phyloP scores from a whole-genome alignment of 2,113 vertebrate species.

The Spea multiplicata region DNA sequence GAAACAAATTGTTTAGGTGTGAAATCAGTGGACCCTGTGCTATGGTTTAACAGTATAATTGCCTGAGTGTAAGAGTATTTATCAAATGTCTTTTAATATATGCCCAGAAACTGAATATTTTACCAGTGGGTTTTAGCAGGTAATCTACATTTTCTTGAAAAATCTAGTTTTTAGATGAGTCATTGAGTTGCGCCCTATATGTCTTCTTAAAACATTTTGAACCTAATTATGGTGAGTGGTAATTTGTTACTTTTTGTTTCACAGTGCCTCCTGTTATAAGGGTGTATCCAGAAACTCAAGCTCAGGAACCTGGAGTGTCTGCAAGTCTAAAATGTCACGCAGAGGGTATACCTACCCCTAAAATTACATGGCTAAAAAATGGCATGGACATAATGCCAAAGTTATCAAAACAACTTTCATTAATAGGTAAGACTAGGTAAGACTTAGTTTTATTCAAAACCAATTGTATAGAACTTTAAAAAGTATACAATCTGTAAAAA shows the following conservation, averaged over 20 bases:
- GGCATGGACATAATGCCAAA: conserved; percentile 82
- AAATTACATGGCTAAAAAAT: conserved; percentile 92
- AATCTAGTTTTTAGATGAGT: background rate
- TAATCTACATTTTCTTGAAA: too few relatives aligned
- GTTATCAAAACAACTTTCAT: conserved; percentile 82
- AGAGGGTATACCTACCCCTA: conserved; percentile 89
- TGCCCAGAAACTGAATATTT: too few relatives aligned
- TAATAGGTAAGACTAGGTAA: conserved; percentile 74
- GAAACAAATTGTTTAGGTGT: too few relatives aligned
- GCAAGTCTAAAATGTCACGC: conserved; percentile 88
- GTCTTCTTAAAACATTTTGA: background rate
- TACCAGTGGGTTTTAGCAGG: too few relatives aligned
- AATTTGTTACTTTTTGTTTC: conserved; percentile 47
- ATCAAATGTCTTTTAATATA: too few relatives aligned
- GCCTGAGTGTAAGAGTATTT: too few relatives aligned
- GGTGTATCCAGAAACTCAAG: conserved; percentile 91
- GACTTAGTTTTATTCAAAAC: too few relatives aligned
- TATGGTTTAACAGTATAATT: too few relatives aligned
- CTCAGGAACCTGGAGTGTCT: conserved; percentile 87
- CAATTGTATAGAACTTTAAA: too few relatives aligned
- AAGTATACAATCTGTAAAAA: too few relatives aligned
- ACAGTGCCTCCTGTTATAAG: conserved; percentile 94
- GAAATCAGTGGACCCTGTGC: too few relatives aligned
- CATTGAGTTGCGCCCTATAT: too few relatives aligned
- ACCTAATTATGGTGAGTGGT: background rate